Evolutionary conservation across 2,888 invertebrate genomes (phyloP).

Genomic region (Mechanitis mazaeus): DNA sequence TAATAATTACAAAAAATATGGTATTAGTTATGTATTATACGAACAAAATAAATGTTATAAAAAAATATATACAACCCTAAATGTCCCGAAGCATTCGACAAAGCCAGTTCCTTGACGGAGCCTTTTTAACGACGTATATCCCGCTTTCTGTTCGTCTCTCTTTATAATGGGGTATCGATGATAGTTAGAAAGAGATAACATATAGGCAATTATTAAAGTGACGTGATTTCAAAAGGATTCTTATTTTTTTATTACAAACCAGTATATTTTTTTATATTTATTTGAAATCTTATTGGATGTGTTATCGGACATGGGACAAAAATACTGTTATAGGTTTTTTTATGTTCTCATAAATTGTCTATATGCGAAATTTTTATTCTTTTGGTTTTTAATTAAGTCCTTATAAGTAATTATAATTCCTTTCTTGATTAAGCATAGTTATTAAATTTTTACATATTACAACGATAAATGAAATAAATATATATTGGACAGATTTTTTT

Average conservation of each 20-base stretch:
- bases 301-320: background rate
- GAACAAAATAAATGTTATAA: background rate
- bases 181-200: conserved; percentile 44
- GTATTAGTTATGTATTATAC: background rate
- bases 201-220: conserved; percentile 10
- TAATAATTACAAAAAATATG: too few species aligned
- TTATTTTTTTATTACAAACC: background rate
- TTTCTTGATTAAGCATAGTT: background rate
- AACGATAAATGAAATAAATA: too few species aligned
- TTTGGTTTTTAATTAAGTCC: background rate
- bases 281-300: conserved; percentile 1
- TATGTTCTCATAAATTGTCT: background rate
- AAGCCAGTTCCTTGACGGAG: conserved; percentile 66
- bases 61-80: conserved; percentile 11
- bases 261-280: background rate
- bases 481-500: too few species aligned
- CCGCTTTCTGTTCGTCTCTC: conserved; percentile 60
- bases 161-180: conserved; percentile 37
- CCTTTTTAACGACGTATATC: conserved; percentile 60
- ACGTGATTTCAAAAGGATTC: background rate
- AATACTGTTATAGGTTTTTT: background rate
- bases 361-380: background rate
- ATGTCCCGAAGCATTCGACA: conserved; percentile 67
- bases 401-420: background rate
- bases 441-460: too few species aligned